phyloP scores from a whole-genome alignment of 2,888 invertebrate genomes.

The Microplitis deprimator region DNA sequence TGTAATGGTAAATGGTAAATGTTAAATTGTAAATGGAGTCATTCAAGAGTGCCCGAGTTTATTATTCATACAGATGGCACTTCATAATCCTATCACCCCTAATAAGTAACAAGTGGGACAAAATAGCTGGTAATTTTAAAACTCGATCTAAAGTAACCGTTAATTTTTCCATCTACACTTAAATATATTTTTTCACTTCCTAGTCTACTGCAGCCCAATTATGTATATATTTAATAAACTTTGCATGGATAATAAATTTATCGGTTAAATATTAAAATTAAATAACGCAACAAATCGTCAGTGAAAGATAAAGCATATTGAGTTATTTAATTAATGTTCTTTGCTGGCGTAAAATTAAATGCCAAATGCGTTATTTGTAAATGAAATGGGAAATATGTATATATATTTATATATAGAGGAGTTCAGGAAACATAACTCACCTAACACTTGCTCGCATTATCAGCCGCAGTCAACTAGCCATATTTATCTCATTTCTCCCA shows the following conservation, averaged over 20 bases:
- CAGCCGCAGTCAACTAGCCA: conserved; percentile 65
- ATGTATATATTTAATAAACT: too few species aligned
- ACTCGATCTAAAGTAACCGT: conserved; percentile 20
- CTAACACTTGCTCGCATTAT: conserved; percentile 67
- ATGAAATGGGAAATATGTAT: conserved; percentile 49
- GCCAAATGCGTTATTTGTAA: conserved; percentile 52
- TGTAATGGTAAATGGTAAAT: conserved; percentile 66
- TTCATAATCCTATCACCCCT: conserved; percentile 70
- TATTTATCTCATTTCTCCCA: conserved; percentile 67
- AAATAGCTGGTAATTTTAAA: conserved; percentile 69
- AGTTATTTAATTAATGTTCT: conserved; percentile 38
- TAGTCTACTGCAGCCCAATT: too few species aligned
- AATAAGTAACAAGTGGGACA: conserved; percentile 71
- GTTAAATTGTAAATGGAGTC: conserved; percentile 59
- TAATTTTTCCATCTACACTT: conserved; percentile 6
- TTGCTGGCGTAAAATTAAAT: conserved; percentile 62
- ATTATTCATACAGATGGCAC: conserved; percentile 63
- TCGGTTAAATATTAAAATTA: too few species aligned
- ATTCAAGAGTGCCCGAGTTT: conserved; percentile 68
- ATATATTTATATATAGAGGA: conserved; percentile 47
- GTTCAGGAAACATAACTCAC: conserved; percentile 64
- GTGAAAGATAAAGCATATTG: conserved; percentile 33
- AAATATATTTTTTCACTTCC: background rate
- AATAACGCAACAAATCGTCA: background rate
- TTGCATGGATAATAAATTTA: too few species aligned